Conservation (phyloP, 2,797 vertebrate species). For the Heliangelus exortis region DNA sequence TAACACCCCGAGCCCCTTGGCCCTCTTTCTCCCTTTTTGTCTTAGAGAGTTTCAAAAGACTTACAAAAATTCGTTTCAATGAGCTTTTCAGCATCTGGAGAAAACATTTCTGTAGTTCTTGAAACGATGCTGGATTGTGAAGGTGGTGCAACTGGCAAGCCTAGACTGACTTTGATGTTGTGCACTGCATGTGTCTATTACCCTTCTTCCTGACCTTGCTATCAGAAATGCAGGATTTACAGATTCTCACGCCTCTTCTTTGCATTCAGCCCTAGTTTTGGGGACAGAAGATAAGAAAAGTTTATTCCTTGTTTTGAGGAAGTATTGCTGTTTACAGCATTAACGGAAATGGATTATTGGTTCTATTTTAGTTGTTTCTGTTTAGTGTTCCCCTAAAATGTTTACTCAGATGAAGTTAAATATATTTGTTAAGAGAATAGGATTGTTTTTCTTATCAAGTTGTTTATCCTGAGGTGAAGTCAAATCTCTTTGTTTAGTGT, state of each 20-base stretch:
- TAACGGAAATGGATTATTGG: constrained; percentile 13
- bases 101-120: neutral
- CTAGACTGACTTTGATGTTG: neutral
- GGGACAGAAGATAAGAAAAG: constrained; percentile 26
- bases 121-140: neutral
- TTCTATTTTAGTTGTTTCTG: constrained; percentile 28
- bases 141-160: neutral
- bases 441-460: constrained; percentile 24
- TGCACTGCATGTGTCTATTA: rapidly evolving
- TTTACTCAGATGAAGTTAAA: constrained; percentile 41
- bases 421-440: constrained; percentile 6
- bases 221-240: neutral
- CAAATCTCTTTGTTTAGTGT: constrained; percentile 24
- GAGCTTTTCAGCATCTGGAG: neutral
- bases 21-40: neutral
- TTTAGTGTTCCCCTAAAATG: neutral
- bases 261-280: neutral
- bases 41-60: neutral
- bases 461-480: constrained; percentile 41
- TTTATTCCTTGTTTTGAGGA: constrained; percentile 31
- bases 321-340: neutral
- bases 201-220: neutral
- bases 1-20: neutral
- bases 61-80: neutral
- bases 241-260: neutral